These are phyloP conservation scores for Proterorhinus semilunaris DNA, from an alignment of 2,113 vertebrate species.

Conservation along the genomic window DNA sequence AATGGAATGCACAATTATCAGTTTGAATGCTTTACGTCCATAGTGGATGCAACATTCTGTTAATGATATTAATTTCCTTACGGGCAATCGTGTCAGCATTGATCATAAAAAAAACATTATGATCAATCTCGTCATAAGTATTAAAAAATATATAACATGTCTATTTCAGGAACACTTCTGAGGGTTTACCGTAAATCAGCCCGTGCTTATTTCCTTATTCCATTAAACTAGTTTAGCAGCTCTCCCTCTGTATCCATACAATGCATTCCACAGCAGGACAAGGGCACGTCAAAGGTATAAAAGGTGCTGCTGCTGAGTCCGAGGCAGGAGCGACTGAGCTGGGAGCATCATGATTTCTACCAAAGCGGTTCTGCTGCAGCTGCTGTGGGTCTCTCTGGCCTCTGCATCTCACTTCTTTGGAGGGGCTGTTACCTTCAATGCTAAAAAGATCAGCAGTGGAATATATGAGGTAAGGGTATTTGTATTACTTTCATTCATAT, in stretches of 20 bases:
- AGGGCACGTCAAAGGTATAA: constrained; percentile 11
- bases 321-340: not conserved
- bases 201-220: not conserved
- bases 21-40: no score
- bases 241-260: constrained; percentile 2
- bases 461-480: constrained; percentile 15
- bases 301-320: constrained; percentile 10
- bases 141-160: no score
- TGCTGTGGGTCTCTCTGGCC: constrained; percentile 47
- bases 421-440: not conserved
- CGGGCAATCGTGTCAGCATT: no score
- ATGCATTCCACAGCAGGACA: not conserved
- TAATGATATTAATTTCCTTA: no score
- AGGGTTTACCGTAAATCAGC: not conserved
- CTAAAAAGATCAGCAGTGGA: constrained; percentile 49
- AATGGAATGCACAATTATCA: no score
- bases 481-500: not conserved
- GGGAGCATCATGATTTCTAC: constrained; percentile 41
- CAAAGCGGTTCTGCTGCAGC: constrained; percentile 27
- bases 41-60: no score
- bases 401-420: constrained; percentile 41
- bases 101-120: no score
- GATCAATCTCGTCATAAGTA: no score
- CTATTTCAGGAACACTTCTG: no score
- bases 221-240: constrained; percentile 36